These are phyloP conservation scores for Lycopodina hypogea DNA, from an alignment of 37 sponge, comb jelly and placozoan genomes.

Conservation along the genomic window DNA sequence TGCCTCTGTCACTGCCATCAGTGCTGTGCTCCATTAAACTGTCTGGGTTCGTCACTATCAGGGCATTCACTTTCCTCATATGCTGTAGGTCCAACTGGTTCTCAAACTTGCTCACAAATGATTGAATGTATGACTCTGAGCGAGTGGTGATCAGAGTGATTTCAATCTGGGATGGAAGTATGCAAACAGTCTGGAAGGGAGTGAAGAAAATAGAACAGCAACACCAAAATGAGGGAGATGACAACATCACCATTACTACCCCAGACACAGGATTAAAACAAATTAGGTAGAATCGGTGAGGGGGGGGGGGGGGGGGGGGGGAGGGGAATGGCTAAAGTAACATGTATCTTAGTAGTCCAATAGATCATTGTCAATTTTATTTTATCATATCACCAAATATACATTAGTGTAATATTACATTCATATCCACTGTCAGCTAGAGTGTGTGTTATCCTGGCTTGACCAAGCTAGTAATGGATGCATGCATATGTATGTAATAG, in stretches of 20 bases:
- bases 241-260: neutral
- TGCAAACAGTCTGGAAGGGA: conserved; percentile 1
- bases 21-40: neutral
- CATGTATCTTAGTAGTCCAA: neutral
- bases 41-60: conserved; percentile 59
- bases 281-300: neutral
- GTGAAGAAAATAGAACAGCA: neutral
- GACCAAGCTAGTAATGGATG: too few relatives aligned
- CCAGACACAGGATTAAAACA: neutral
- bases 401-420: too few relatives aligned
- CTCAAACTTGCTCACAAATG: conserved; percentile 8
- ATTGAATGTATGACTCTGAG: neutral
- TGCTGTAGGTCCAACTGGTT: conserved; percentile 50
- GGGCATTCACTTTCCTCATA: conserved; percentile 54
- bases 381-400: too few relatives aligned
- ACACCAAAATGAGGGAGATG: neutral
- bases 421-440: too few relatives aligned
- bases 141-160: conserved; percentile 59
- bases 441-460: too few relatives aligned
- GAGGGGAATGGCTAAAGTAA: neutral
- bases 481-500: too few relatives aligned
- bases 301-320: neutral
- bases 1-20: neutral
- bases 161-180: conserved; percentile 56
- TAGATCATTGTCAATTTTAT: too few relatives aligned